Conservation (phyloP, 2,797 vertebrate genomes). For the Anguilla anguilla region DNA sequence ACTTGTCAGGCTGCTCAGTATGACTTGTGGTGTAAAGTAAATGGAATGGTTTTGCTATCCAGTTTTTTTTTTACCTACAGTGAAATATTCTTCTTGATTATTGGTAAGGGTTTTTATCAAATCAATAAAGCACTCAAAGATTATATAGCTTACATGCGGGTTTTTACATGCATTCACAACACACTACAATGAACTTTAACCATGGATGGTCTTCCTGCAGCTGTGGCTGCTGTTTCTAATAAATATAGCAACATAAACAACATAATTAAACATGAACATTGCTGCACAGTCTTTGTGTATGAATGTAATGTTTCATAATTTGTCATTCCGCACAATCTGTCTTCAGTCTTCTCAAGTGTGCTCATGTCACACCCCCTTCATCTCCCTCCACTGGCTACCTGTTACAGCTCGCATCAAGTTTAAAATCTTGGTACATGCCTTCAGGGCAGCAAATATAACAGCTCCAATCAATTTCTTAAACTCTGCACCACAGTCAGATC, state of each 20-base stretch:
- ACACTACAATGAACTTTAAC: neutral
- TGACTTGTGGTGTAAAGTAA: too few species aligned
- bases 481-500: neutral
- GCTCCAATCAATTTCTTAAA: neutral
- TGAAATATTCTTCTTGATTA: neutral
- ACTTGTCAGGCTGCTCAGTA: too few species aligned
- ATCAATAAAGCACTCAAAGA: neutral
- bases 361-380: neutral
- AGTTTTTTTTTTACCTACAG: too few species aligned
- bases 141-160: neutral
- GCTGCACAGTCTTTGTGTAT: neutral
- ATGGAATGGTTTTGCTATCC: too few species aligned
- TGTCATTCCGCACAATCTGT: neutral
- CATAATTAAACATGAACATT: neutral
- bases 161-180: neutral
- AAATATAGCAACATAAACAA: neutral
- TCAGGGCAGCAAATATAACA: neutral
- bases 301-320: neutral
- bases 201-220: neutral
- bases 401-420: conserved; percentile 3
- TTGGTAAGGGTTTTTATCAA: neutral
- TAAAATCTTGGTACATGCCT: neutral
- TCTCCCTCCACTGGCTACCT: neutral
- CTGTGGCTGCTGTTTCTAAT: neutral
- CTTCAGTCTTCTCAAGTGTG: neutral